These are phyloP conservation scores for Boloria euphrosyne DNA, from an alignment of 2,888 invertebrate genomes.

Conservation along the genomic window DNA sequence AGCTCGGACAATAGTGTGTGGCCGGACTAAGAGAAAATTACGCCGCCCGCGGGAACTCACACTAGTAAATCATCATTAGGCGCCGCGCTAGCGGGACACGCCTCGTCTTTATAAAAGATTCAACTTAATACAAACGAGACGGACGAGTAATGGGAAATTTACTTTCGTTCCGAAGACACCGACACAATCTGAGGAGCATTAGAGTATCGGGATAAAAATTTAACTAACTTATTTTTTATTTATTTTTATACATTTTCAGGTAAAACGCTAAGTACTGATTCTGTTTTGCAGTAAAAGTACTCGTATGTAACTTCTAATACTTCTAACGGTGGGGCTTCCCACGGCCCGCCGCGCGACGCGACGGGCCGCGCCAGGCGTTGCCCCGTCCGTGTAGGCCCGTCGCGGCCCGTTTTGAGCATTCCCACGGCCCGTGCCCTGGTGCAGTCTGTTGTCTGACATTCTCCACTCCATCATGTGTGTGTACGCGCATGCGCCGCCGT, in stretches of 20 bases:
- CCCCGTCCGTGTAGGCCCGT: too few relatives aligned
- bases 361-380: too few relatives aligned
- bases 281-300: neutral
- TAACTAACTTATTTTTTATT: neutral
- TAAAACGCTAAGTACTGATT: neutral
- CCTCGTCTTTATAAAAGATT: conserved; percentile 78
- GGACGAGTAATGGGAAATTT: conserved; percentile 53
- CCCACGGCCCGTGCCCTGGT: too few relatives aligned
- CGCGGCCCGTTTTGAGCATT: too few relatives aligned
- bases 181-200: conserved; percentile 6
- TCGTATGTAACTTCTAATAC: too few relatives aligned
- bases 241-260: neutral
- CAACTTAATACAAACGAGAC: conserved; percentile 73
- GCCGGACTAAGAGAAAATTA: conserved; percentile 75
- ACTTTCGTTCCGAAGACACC: conserved; percentile 9
- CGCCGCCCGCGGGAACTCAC: conserved; percentile 70
- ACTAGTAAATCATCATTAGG: conserved; percentile 78
- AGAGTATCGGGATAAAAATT: neutral
- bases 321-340: too few relatives aligned
- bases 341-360: too few relatives aligned
- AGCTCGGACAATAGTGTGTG: conserved; percentile 63
- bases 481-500: too few relatives aligned
- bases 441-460: too few relatives aligned
- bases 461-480: too few relatives aligned
- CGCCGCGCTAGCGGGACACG: conserved; percentile 60